Evolutionary conservation across 1,140 invertebrate species (phyloP), one percentile per base, ranked within the genome.

Genomic region (Aradophagus sp.): DNA sequence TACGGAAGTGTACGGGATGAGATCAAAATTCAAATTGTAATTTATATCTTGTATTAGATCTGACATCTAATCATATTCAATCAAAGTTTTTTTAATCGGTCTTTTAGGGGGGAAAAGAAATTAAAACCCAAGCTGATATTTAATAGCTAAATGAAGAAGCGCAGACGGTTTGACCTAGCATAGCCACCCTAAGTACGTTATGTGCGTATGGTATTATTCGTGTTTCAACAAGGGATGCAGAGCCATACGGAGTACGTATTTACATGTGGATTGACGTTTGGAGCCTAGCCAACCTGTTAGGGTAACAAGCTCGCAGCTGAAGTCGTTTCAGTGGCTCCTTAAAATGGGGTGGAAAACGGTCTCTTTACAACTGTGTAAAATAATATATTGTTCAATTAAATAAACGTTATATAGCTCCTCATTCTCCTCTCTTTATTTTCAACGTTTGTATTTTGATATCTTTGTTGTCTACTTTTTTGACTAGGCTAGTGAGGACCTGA

Each of bases 201-300:
- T 44, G 44, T 53, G 52, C 41, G 26, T 42, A 52, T 45, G 48
- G 38, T 52, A 20, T 58, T 67, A 69, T 66, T 68, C 65, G 65
- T 73, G 66, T 77, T 59, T 71, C 48, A 20, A 34, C n/a, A n/a
- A n/a, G n/a, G n/a, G n/a, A n/a, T n/a, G n/a, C n/a, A n/a, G n/a
- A n/a, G n/a, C n/a, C n/a, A n/a, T 34, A 41, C 32, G 36, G 35
- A 55, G 45, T 55, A 63, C 36, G 47, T 65, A 80, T 77, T 80
- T 76, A 80, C 76, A 78, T 76, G 77, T 67, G 73, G 58, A 77
- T 74, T 66, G 70, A 77, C 41, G 63, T 42, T 74, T 78, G 78
- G 78, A 76, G 56, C 39, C 58, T 32, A 36, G 78, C 76, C 74
- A 79, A 76, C 73, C 69, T 73, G 78, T 80, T 82, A 78, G 75